Base-by-base conservation (phyloP, 2,113 vertebrate species). In the Sterrhoptilus dennistouni region DNA sequence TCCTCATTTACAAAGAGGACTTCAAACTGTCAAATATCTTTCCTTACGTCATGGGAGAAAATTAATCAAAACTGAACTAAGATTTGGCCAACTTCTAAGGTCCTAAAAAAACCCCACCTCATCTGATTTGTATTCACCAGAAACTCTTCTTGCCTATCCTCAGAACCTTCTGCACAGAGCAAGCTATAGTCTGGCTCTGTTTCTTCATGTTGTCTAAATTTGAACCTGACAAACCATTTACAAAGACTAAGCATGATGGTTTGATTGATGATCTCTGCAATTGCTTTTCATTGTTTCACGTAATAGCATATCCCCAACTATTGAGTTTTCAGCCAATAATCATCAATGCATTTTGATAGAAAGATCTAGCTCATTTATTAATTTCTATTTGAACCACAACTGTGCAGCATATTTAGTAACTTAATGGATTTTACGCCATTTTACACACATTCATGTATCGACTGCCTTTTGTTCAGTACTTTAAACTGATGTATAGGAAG, bases 401-500 rank as follows among this genome's bases (percentile, higher is more conserved):
- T 25, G n/a, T 42, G 44, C 18, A 87, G 20, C 24, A 59, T 44
- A 79, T 81, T 89, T 50, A 54, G 61, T 38, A 96, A 91, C 91
- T 68, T 64, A 94, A 90, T 88, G 76, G 78, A 91, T 83, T 60
- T 94, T 65, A 79, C 47, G 91, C 94, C 74, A 47, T 47, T 81
- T 81, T 38, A 81, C 79, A 56, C 54, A 64, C 54, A 78, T 57
- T 74, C 38, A 31, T 19, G 15, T 28, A 94, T 49, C 5, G 33
- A 80, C 12, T 89, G 16, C 54, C 66, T 94, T 95, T 93, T 44
- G 35, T 80, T 90, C 75, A 93, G 38, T 87, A 60, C 13, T 86
- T 91, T 45, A 47, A 69, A 69, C 11, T 50, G 63, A 83, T 61
- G 12, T 20, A 54, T 57, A 61, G 24, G 42, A 85, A 93, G 42